These are phyloP conservation scores for Coranthus polyacanthus DNA, from an alignment of 2,797 vertebrate genomes.

Conservation along the genomic window DNA sequence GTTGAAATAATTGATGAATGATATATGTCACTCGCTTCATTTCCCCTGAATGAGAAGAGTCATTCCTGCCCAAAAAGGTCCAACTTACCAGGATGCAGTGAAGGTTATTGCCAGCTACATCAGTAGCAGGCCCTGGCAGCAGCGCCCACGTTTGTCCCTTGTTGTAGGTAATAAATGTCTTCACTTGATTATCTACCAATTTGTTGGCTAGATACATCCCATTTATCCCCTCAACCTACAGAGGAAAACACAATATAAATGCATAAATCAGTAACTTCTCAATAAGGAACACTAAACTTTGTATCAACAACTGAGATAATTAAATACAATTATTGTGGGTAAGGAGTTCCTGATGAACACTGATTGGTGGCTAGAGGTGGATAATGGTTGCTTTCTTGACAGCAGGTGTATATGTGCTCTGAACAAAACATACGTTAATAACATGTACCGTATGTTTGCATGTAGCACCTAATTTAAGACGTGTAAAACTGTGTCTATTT, in stretches of 20 bases:
- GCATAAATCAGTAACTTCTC: neutral
- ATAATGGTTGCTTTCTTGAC: no score
- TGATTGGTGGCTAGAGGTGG: no score
- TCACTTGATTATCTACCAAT: conserved; percentile 91
- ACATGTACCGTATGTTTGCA: no score
- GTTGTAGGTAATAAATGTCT: conserved; percentile 96
- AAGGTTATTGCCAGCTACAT: conserved; percentile 88
- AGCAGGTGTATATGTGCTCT: no score
- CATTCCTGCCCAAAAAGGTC: conserved; percentile 42
- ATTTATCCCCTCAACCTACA: conserved; percentile 94
- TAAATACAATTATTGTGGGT: no score
- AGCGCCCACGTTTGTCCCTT: conserved; percentile 96
- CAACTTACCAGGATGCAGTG: conserved; percentile 86
- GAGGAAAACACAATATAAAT: conserved; percentile 72
- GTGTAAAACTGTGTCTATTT: no score
- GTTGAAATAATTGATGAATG: conserved; percentile 70
- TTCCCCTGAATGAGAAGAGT: conserved; percentile 51
- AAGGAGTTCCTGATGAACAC: no score
- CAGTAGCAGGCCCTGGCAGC: conserved; percentile 88
- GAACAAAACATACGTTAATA: no score
- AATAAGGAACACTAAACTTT: neutral
- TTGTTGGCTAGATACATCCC: conserved; percentile 97
- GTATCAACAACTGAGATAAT: no score
- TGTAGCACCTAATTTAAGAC: no score
- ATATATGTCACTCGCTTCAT: conserved; percentile 59